These are phyloP conservation scores for Eupithecia subfuscata DNA, from an alignment of 2,888 invertebrate genomes.

Conservation along the genomic window DNA sequence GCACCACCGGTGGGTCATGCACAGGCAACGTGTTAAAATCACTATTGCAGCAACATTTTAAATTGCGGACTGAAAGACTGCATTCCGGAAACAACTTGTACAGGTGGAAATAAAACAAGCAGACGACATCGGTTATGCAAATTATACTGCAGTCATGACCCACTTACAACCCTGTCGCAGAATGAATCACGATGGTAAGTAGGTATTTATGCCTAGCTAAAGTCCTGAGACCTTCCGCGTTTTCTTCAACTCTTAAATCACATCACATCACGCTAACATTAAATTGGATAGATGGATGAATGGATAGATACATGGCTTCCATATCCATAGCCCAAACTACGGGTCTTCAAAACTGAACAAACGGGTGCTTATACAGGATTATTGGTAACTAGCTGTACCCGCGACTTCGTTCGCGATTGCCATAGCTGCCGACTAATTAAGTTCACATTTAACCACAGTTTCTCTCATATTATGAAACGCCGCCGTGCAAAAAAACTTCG, in stretches of 20 bases:
- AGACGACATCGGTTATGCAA: conserved; percentile 70
- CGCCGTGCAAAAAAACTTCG: too few species aligned
- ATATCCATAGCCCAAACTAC: too few species aligned
- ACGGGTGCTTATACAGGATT: too few species aligned
- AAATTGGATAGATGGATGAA: background rate
- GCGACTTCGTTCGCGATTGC: too few species aligned
- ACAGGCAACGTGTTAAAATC: too few species aligned
- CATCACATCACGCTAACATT: background rate
- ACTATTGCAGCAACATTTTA: background rate
- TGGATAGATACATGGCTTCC: background rate
- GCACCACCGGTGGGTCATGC: too few species aligned
- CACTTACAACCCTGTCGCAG: conserved; percentile 61
- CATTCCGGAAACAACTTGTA: conserved; percentile 43
- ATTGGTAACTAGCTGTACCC: too few species aligned
- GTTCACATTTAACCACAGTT: too few species aligned
- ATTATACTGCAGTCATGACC: conserved; percentile 72
- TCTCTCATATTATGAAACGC: too few species aligned
- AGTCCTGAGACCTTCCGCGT: conserved; percentile 32
- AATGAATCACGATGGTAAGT: conserved; percentile 56
- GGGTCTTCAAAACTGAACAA: too few species aligned
- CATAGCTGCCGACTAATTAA: too few species aligned
- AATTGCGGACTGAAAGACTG: conserved; percentile 18
- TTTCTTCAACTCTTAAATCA: background rate
- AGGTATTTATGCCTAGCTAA: conserved; percentile 24
- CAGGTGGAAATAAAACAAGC: conserved; percentile 54